Evolutionary conservation across 64 coral and sea anemone genomes (phyloP), one percentile per base, ranked within the genome.

Genomic region (Montipora sp.): DNA sequence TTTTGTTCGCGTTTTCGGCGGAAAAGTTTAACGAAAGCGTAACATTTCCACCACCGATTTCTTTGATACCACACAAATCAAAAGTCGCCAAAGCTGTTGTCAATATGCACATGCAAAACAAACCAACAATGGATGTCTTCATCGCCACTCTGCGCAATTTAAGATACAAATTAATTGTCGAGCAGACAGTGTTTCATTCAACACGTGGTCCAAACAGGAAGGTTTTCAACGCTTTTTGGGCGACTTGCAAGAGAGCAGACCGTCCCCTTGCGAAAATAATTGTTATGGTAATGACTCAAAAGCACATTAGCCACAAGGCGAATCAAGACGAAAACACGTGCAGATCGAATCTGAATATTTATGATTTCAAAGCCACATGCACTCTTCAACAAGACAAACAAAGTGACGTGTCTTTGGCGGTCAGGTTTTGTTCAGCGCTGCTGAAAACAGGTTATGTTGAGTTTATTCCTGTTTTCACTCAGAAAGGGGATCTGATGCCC

Each of bases 1-100:
- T 72, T 85, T 85, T 85, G 9, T 22, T 22, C 61, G 44, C 44
- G 47, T 72, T 48, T 44, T 85, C 82, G 5, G 46, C 12, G 19
- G 82, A 49, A 68, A 85, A 85, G 19, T 85, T 71, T 59, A 85
- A 50, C 82, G 82, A 70, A 48, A 85, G 82, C 2, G 63, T 71
- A 71, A 72, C 2, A 71, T 85, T 85, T 72, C 71, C 65, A 4
- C 15, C 61, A 5, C 18, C 23, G 65, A 85, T 85, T 85, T 85
- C 65, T 9, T 50, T 68, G 19, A 51, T 22, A 12, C 63, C 82
- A 27, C 82, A 85, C 16, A 85, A 71, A 46, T 85, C 82, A 45
- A 85, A 67, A 19, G 19, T 70, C 2, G 63, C 18, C 47, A 8
- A 78, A 3, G 82, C 44, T 13, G 18, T n/a, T 9, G n/a, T 46